Percentiles rank a stretch among this genome's conserved stretches.
Evolutionary conservation across 2,113 vertebrate species (phyloP).

Genomic region (Percina caprodes): DNA sequence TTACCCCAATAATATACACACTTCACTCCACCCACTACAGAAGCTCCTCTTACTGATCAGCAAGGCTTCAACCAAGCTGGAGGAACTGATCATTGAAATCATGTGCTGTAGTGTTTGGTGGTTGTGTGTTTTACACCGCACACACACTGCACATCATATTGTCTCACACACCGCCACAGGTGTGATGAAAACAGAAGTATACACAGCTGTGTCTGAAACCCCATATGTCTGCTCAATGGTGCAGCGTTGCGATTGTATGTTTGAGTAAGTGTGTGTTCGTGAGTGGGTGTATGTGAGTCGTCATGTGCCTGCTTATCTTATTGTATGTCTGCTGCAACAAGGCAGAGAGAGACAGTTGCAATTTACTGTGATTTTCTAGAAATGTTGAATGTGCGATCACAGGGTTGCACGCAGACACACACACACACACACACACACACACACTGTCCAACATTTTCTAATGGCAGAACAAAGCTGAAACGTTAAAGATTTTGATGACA

Average conservation of each 20-base stretch:
- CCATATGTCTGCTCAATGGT: constrained; percentile 28
- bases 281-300: constrained; percentile 7
- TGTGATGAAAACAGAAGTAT: constrained; percentile 52
- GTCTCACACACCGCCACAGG: constrained; percentile 36
- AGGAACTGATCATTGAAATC: constrained; percentile 31
- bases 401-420: constrained; percentile 40
- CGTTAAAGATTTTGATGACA: too few relatives aligned
- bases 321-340: constrained; percentile 41
- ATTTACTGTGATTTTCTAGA: constrained; percentile 53
- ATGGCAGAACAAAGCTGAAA: too few relatives aligned
- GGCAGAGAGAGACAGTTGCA: constrained; percentile 25
- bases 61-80: constrained; percentile 19
- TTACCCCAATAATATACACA: constrained; percentile 18
- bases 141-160: constrained; percentile 23
- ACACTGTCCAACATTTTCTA: background rate
- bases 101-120: constrained; percentile 8
- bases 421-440: constrained; percentile 50
- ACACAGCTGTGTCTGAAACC: constrained; percentile 48
- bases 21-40: constrained; percentile 19
- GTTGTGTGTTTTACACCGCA: constrained; percentile 25
- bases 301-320: constrained; percentile 43
- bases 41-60: constrained; percentile 34
- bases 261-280: constrained; percentile 6
- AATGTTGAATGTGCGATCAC: constrained; percentile 34
- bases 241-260: constrained; percentile 18